A percentile compares a stretch with the other conserved stretches of the same genome.
Evolutionary conservation across 1,140 invertebrate species (phyloP).

Genomic region (Lasioglossum albipes): DNA sequence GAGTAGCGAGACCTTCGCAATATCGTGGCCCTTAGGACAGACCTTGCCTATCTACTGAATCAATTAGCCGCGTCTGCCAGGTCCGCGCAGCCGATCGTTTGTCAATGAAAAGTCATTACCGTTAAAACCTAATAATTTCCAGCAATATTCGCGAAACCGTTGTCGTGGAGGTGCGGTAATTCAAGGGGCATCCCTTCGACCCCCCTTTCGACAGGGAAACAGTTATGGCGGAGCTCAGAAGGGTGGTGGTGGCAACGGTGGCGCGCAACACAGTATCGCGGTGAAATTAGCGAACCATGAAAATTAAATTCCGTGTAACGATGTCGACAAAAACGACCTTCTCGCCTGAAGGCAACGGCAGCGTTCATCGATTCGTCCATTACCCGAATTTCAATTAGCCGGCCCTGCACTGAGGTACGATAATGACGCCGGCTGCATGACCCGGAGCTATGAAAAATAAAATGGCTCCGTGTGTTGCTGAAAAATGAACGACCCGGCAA

Average conservation of each 20-base stretch:
- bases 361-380: slow-evolving; percentile 56
- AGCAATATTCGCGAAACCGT: slow-evolving; percentile 42
- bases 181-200: neutral
- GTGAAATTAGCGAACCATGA: slow-evolving; percentile 50
- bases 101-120: slow-evolving; percentile 58
- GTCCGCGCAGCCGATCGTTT: slow-evolving; percentile 47
- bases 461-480: slow-evolving; percentile 24
- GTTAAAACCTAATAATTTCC: slow-evolving; percentile 56
- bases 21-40: slow-evolving; percentile 45
- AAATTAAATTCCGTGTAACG: slow-evolving; percentile 53
- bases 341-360: slow-evolving; percentile 34
- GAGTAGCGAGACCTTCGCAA: slow-evolving; percentile 38
- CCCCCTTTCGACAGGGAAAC: neutral
- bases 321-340: slow-evolving; percentile 44
- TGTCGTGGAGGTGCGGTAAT: neutral
- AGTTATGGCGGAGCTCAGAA: neutral
- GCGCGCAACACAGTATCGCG: slow-evolving; percentile 10
- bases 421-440: slow-evolving; percentile 37
- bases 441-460: slow-evolving; percentile 35
- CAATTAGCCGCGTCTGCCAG: slow-evolving; percentile 56
- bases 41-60: slow-evolving; percentile 57
- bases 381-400: slow-evolving; percentile 64
- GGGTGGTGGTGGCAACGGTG: neutral
- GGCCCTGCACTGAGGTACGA: slow-evolving; percentile 11
- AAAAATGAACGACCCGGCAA: slow-evolving; percentile 31